Base-by-base conservation (phyloP, 2,888 invertebrate species). In the Calameuta pallipes region DNA sequence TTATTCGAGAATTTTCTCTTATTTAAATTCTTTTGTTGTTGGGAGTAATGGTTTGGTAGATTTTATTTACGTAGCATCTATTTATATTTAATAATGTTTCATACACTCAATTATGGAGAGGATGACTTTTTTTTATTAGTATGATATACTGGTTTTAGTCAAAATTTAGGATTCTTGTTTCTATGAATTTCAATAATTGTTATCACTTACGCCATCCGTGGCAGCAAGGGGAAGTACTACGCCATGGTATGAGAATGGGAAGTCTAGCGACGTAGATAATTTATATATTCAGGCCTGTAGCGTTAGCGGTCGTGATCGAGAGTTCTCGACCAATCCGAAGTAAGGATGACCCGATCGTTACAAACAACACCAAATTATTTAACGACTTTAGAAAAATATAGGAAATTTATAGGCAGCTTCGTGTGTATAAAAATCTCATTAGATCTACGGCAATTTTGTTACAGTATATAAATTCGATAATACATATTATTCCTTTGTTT, bases 281-380 rank as follows among this genome's bases (percentile, higher is more conserved):
- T 56, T 56, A 23, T 23, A 56, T 1, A 1, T 56, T 56, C 56
- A 56, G 56, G 56, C 56, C 56, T 56, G 56, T 23, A 56, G 0
- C 23, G 56, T 56, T 56, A 1, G 56, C 0, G 56, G 56, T 56
- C 56, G 56, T 56, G 56, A 56, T 23, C 6, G 23, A 23, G 23
- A 56, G 56, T 56, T 56, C 56, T 56, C 56, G 71, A 71, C 34
- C 71, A 71, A 71, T 71, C 31, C 71, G 71, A 31, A 31, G 31
- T 34, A n/a, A 34, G 71, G 71, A 34, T 33, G 31, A 71, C 56
- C 79, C 83, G 87, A 87, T 87, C 87, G 87, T 87, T 87, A 87
- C 80, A 79, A 83, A 82, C 82, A 84, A 84, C 76, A 77, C 77
- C 74, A 82, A 78, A 71, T 56, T 56, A 23, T 23, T 56, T 56